phyloP scores from a whole-genome alignment of 2,888 invertebrate species.

The Mechanitis mazaeus region DNA sequence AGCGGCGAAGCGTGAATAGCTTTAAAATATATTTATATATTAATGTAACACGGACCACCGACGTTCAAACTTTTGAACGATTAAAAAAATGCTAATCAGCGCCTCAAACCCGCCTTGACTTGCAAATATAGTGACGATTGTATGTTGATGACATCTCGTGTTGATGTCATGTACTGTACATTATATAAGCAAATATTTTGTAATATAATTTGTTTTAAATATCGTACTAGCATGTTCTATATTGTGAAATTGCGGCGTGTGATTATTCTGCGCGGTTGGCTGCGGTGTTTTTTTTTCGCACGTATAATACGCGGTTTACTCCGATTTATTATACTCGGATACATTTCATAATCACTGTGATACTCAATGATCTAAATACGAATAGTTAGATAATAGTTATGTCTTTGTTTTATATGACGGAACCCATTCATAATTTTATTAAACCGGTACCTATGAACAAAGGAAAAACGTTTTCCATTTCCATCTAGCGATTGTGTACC shows the following conservation, averaged over 20 bases:
- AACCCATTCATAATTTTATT: slow-evolving; percentile 1
- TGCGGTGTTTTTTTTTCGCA: slow-evolving; percentile 40
- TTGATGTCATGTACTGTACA: slow-evolving; percentile 9
- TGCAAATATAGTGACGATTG: slow-evolving; percentile 69
- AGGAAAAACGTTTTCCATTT: slow-evolving; percentile 45
- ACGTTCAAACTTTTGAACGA: slow-evolving; percentile 54
- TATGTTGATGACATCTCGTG: slow-evolving; percentile 56
- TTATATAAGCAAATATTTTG: no score
- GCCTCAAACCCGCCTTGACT: slow-evolving; percentile 51
- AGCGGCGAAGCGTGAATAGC: slow-evolving; percentile 28
- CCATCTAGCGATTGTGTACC: slow-evolving; percentile 61
- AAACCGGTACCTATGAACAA: not conserved
- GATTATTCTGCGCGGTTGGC: slow-evolving; percentile 43
- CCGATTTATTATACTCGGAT: slow-evolving; percentile 22
- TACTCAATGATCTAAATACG: slow-evolving; percentile 1
- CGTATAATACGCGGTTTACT: slow-evolving; percentile 42
- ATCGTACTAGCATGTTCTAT: not conserved
- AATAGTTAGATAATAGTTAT: not conserved
- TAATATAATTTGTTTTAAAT: no score
- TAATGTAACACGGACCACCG: slow-evolving; percentile 45
- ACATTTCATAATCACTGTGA: slow-evolving; percentile 15
- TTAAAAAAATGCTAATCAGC: slow-evolving; percentile 58
- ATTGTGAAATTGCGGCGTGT: slow-evolving; percentile 39
- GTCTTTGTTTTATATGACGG: not conserved
- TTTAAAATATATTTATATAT: not conserved